A percentile compares a stretch with the other conserved stretches of the same genome.
Conservation (phyloP, 37 sponge, comb jelly and placozoan species). For the Petrosia ficiformis region DNA sequence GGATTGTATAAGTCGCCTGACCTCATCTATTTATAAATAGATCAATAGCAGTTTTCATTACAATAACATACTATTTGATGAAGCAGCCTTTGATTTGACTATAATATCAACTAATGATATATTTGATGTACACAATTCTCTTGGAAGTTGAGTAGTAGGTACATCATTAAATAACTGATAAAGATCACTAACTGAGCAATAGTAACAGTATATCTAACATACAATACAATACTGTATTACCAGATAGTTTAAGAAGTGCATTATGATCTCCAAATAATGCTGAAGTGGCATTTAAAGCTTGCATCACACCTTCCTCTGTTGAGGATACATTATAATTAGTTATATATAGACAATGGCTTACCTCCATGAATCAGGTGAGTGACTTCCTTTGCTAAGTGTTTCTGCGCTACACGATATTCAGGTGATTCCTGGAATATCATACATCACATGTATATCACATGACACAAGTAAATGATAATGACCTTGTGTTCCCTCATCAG, state of each 20-base stretch:
- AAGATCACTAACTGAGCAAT: slow-evolving; percentile 1
- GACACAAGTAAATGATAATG: too few species aligned
- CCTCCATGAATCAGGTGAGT: slow-evolving; percentile 81
- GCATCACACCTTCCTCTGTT: slow-evolving; percentile 42
- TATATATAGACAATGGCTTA: slow-evolving; percentile 5
- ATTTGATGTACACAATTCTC: background rate
- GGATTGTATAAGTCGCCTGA: slow-evolving; percentile 13
- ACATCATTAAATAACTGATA: slow-evolving; percentile 24
- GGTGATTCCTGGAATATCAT: too few species aligned
- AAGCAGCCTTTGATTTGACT: background rate
- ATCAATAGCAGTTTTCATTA: background rate
- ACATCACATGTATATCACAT: too few species aligned
- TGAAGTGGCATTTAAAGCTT: slow-evolving; percentile 50
- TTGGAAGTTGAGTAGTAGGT: slow-evolving; percentile 13
- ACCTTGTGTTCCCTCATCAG: slow-evolving; percentile 39
- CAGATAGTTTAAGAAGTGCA: slow-evolving; percentile 26
- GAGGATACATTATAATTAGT: slow-evolving; percentile 4
- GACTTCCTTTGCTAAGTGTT: slow-evolving; percentile 65
- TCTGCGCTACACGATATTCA: slow-evolving; percentile 53
- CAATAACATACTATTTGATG: slow-evolving; percentile 17
- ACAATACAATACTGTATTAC: slow-evolving; percentile 8
- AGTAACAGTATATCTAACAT: background rate
- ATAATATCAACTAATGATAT: slow-evolving; percentile 9
- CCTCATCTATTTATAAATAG: slow-evolving; percentile 6
- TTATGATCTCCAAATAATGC: slow-evolving; percentile 54